These are phyloP conservation scores for Polypterus senegalus DNA, from an alignment of 2,113 vertebrate genomes.

Conservation along the genomic window DNA sequence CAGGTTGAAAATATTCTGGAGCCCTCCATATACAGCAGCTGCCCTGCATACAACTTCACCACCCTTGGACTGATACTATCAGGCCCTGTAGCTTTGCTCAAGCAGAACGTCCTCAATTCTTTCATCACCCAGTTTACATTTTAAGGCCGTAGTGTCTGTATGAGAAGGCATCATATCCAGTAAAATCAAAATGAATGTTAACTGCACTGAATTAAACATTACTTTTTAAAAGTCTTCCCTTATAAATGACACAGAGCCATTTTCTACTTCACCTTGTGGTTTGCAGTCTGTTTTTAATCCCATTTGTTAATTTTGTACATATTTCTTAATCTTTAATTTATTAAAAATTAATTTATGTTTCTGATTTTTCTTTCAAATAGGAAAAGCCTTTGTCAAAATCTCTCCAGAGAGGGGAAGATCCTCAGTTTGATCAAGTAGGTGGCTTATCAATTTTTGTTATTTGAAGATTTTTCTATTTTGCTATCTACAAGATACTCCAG, in stretches of 20 bases:
- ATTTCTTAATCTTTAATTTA: too few species aligned
- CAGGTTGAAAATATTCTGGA: too few species aligned
- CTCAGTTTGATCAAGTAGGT: slow-evolving; percentile 95
- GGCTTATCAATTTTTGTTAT: background rate
- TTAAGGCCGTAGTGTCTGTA: too few species aligned
- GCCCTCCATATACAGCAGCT: too few species aligned
- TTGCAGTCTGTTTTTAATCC: too few species aligned
- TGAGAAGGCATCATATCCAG: slow-evolving; percentile 24
- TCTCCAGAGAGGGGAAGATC: slow-evolving; percentile 88
- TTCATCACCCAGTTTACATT: too few species aligned
- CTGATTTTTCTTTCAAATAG: slow-evolving; percentile 42
- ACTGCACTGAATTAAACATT: slow-evolving; percentile 20
- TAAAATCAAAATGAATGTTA: slow-evolving; percentile 25
- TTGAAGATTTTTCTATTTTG: background rate
- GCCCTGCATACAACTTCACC: too few species aligned
- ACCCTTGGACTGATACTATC: too few species aligned
- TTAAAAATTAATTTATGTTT: slow-evolving; percentile 22
- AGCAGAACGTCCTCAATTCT: too few species aligned
- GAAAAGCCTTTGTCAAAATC: slow-evolving; percentile 94
- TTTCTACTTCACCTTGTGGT: background rate
- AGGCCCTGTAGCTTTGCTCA: too few species aligned
- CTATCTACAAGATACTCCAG: background rate
- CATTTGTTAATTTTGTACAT: too few species aligned
- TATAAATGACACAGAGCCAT: slow-evolving; percentile 19
- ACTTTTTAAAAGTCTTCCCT: slow-evolving; percentile 9